Evolutionary conservation across 2,113 vertebrate genomes (phyloP).

Genomic region (Prolemur simus): DNA sequence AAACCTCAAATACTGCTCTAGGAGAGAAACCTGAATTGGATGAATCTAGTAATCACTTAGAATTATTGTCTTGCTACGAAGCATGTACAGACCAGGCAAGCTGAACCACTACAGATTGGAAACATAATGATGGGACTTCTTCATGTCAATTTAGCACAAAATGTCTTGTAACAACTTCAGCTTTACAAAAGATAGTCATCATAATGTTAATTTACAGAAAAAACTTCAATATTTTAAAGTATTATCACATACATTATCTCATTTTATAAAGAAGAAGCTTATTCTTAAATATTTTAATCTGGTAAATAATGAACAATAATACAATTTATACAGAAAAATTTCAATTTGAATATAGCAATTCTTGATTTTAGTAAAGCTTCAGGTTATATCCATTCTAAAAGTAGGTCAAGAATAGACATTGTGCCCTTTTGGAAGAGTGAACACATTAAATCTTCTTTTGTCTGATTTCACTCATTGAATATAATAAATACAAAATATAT

Average conservation of each 20-base stretch:
- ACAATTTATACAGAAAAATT: background rate
- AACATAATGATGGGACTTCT: background rate
- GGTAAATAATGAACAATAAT: background rate
- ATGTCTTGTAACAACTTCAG: background rate
- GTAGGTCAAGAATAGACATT: background rate
- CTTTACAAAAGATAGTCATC: background rate
- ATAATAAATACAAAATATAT: slow-evolving; percentile 26
- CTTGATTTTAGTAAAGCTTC: background rate
- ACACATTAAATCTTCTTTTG: background rate
- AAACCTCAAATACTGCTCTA: background rate
- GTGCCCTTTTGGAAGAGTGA: background rate
- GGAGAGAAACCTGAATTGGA: background rate
- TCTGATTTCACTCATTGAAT: background rate
- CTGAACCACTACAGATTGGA: background rate
- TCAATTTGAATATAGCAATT: background rate
- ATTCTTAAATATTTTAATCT: slow-evolving; percentile 3
- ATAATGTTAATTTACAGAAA: background rate
- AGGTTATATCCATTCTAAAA: slow-evolving; percentile 14
- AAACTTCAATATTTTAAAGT: background rate
- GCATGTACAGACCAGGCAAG: background rate
- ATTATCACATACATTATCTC: background rate
- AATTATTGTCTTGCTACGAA: background rate
- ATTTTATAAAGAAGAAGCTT: background rate
- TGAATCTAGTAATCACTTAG: background rate
- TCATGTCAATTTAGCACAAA: background rate